Base-by-base conservation (phyloP, 2,113 vertebrate species). In the Poicephalus gulielmi region DNA sequence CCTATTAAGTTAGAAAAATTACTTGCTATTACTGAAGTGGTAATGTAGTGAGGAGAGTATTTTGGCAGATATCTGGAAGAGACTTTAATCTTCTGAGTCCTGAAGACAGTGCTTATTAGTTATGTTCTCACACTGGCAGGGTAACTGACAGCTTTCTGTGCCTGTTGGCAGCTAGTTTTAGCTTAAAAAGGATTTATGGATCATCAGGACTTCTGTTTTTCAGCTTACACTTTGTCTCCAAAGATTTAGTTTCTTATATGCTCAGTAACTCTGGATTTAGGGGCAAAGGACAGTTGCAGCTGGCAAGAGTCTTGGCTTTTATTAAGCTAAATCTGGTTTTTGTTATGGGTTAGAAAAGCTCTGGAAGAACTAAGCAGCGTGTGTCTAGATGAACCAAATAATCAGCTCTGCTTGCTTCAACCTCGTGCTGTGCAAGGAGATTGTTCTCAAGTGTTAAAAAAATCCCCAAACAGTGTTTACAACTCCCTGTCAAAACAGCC, bases 401-500 rank as follows among this genome's bases (percentile, higher is more conserved):
- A 44, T 67, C 46, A 93, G 76, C 57, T 75, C 62, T 82, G 57
- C 44, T 95, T 83, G 77, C 46, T 78, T 90, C 53, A 90, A 0
- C 60, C 39, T 86, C 9, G 2, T 94, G 79, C 63, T 64, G 37
- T 86, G 79, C 62, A 70, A 75, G 31, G 59, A 64, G 62, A 49
- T 88, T 88, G 86, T 82, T 93, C 63, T 91, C 30, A 79, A 92
- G 74, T 91, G 83, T 89, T 46, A 69, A 41, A 71, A 80, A 66
- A 77, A 37, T 2, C 0, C 47, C 69, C 67, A 67, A 66, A 63
- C 9, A 64, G 55, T 14, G 41, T 50, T 88, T 78, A 37, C 25
- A 78, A 39, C 76, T 94, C 81, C 60, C 84, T 82, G 28, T 55
- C 66, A 49, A 73, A 95, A 84, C 39, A 53, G 52, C 69, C 81